Percentiles rank a stretch among this genome's conserved stretches.
Evolutionary conservation across 64 coral and sea anemone genomes (phyloP).

Genomic region (Pocillopora damicornis): DNA sequence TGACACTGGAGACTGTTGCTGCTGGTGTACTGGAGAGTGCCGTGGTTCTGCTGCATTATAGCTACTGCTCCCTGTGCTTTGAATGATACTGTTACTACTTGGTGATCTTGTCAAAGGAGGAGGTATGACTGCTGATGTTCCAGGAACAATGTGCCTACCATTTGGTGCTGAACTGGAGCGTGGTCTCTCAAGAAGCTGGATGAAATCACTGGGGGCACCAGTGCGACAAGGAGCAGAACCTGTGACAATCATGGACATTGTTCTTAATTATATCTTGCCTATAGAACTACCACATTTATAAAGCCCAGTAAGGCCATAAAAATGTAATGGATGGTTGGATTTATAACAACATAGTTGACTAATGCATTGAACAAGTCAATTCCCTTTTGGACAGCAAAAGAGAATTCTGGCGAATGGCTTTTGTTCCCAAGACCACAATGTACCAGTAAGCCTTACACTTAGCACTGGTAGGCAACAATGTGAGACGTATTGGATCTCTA

Average conservation of each 20-base stretch:
- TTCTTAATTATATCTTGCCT: neutral
- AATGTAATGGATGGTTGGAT: no score
- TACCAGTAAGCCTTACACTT: no score
- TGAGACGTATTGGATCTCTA: no score
- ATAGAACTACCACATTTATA: neutral
- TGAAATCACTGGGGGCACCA: constrained; percentile 61
- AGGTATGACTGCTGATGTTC: constrained; percentile 65
- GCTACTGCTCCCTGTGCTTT: constrained; percentile 42
- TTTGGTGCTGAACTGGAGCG: constrained; percentile 81
- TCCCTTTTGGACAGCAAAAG: no score
- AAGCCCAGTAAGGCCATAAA: neutral
- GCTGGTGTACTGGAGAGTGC: constrained; percentile 44
- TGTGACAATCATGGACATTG: constrained; percentile 16
- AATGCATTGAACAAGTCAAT: no score
- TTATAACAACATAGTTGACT: no score
- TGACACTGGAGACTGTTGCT: constrained; percentile 76
- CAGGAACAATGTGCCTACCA: constrained; percentile 52
- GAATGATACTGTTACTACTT: constrained; percentile 54
- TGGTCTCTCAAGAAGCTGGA: constrained; percentile 77
- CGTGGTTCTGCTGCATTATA: constrained; percentile 51
- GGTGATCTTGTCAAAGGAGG: constrained; percentile 70
- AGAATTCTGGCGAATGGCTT: no score
- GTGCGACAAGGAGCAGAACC: constrained; percentile 85
- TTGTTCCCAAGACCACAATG: no score
- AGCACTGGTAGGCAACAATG: no score